Conservation (phyloP, 2,113 vertebrate species). For the Fulica atra region DNA sequence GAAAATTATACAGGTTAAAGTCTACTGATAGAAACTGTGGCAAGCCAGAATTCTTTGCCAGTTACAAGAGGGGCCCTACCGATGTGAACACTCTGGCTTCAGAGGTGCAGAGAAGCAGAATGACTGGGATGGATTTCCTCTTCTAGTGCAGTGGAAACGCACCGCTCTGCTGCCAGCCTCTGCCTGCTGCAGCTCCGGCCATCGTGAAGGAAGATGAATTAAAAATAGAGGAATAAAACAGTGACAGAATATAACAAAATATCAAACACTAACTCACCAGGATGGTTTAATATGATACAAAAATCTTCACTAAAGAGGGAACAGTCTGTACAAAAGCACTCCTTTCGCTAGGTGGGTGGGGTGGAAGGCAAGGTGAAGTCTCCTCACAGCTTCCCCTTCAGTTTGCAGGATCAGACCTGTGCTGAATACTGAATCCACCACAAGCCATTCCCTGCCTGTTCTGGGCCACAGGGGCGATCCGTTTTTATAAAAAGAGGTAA, state of each 20-base stretch:
- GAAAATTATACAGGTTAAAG: constrained; percentile 71
- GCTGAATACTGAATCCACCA: neutral
- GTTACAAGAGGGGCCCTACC: constrained; percentile 50
- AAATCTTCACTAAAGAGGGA: neutral
- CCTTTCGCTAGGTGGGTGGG: neutral
- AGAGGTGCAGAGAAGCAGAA: neutral
- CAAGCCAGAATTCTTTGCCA: constrained; percentile 64
- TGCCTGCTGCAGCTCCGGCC: constrained; percentile 63
- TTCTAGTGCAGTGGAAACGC: constrained; percentile 61
- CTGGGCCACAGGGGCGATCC: neutral
- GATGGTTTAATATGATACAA: neutral
- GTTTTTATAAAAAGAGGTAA: neutral
- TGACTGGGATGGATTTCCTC: neutral
- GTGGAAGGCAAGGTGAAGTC: neutral
- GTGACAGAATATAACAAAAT: constrained; percentile 64
- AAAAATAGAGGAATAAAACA: constrained; percentile 82
- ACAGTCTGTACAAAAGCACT: neutral
- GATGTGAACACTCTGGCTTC: neutral
- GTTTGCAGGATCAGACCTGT: neutral
- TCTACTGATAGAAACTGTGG: constrained; percentile 80
- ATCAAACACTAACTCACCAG: neutral
- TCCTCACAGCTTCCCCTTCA: neutral
- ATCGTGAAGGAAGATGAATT: constrained; percentile 75
- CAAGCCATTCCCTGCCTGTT: neutral
- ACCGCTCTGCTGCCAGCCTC: constrained; percentile 79